Percentiles rank a stretch among this genome's conserved stretches.
These are phyloP conservation scores for Reticulitermes lucifugus DNA, from an alignment of 2,888 invertebrate genomes.

Conservation along the genomic window DNA sequence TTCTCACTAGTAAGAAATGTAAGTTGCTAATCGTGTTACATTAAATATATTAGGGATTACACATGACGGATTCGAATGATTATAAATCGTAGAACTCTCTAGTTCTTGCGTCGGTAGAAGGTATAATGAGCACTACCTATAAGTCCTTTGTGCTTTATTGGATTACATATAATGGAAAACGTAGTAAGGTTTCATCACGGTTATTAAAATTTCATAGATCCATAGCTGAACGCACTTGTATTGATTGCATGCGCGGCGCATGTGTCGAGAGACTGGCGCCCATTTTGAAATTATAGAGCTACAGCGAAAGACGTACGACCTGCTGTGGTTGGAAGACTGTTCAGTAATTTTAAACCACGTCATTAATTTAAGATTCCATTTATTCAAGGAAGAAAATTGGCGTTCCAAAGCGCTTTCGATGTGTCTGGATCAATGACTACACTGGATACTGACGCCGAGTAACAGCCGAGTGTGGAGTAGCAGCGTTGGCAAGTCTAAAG, in stretches of 20 bases:
- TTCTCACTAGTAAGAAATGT: too few species aligned
- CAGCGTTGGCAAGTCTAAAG: background rate
- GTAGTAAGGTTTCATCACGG: background rate
- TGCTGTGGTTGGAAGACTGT: background rate
- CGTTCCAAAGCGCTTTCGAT: slow-evolving; percentile 18
- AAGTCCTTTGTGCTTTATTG: too few species aligned
- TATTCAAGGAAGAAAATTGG: slow-evolving; percentile 27
- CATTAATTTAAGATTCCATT: background rate
- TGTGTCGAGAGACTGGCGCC: background rate
- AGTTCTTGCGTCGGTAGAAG: too few species aligned
- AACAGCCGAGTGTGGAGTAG: background rate
- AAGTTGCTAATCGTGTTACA: too few species aligned
- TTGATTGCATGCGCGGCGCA: slow-evolving; percentile 22
- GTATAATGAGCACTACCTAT: too few species aligned
- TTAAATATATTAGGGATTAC: too few species aligned
- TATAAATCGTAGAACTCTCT: too few species aligned
- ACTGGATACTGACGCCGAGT: background rate
- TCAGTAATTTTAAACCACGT: background rate
- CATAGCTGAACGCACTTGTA: background rate
- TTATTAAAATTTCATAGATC: background rate
- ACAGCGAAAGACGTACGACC: background rate
- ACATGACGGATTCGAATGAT: too few species aligned
- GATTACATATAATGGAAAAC: too few species aligned
- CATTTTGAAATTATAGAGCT: background rate
- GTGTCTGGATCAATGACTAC: background rate